Conservation (phyloP, 2,888 invertebrate species). For the Argyra leucocephala region DNA sequence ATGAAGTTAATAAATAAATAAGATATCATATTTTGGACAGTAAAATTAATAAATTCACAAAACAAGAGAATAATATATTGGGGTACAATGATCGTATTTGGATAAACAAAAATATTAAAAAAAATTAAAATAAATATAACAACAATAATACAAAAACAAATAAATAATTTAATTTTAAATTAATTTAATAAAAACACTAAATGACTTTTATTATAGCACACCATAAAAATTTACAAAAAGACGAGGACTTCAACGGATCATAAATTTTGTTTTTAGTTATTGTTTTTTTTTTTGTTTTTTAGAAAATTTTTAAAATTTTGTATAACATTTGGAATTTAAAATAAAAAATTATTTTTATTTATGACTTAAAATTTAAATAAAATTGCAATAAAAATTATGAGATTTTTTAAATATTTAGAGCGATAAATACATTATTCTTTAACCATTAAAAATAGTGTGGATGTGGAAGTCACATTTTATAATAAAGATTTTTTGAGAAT, state of each 20-base stretch:
- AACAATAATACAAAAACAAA: neutral
- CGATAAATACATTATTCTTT: neutral
- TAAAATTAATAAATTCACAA: too few species aligned
- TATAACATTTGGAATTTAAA: neutral
- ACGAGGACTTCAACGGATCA: slow-evolving; percentile 1
- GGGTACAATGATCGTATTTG: too few species aligned
- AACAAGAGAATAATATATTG: too few species aligned
- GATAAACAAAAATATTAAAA: too few species aligned
- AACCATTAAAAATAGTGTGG: too few species aligned
- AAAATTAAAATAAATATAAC: too few species aligned
- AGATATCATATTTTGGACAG: too few species aligned
- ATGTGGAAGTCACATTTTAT: too few species aligned
- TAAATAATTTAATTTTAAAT: neutral
- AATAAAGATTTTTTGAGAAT: too few species aligned
- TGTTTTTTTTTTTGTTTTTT: too few species aligned
- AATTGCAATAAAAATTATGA: slow-evolving; percentile 3
- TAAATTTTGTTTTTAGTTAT: neutral
- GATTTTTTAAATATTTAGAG: neutral
- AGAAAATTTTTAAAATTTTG: neutral
- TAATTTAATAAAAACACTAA: neutral
- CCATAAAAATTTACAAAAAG: neutral
- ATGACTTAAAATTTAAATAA: slow-evolving; percentile 1
- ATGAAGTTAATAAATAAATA: too few species aligned
- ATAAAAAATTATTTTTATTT: neutral
- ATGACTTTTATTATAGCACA: neutral